phyloP scores from a whole-genome alignment of 30 jellyfish, hydroid and myxozoan genomes.

The Haliclystus octoradiatus region DNA sequence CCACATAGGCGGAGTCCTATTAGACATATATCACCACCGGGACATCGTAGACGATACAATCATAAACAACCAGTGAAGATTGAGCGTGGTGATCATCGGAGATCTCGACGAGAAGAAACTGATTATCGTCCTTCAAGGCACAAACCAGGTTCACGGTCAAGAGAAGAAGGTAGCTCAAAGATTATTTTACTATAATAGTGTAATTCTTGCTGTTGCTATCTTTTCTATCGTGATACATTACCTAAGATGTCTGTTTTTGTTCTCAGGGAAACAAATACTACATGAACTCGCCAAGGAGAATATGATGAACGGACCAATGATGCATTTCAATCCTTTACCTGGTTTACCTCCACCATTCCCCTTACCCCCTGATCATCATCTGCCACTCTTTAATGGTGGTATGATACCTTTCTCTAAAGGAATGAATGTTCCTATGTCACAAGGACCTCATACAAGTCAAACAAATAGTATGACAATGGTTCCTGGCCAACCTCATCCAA shows the following conservation, averaged over 20 bases:
- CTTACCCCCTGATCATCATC: background rate
- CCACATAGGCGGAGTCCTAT: background rate
- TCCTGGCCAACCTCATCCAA: constrained; percentile 83
- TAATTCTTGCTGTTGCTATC: too few species aligned
- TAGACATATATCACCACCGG: background rate
- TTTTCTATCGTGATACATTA: too few species aligned
- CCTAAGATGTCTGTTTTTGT: too few species aligned
- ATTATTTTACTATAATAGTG: too few species aligned
- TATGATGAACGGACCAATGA: background rate
- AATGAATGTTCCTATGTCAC: constrained; percentile 16
- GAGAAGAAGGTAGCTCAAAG: background rate
- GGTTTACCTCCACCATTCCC: background rate
- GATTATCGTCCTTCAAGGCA: background rate
- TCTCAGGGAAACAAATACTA: too few species aligned
- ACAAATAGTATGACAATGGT: constrained; percentile 76
- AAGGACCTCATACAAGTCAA: constrained; percentile 21
- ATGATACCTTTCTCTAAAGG: background rate
- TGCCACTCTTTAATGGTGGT: background rate
- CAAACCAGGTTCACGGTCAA: background rate
- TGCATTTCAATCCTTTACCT: background rate
- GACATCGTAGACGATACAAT: background rate
- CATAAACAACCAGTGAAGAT: background rate
- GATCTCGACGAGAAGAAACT: background rate
- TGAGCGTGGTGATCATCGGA: background rate
- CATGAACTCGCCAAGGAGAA: background rate